Evolutionary conservation across 2,113 vertebrate species (phyloP), one percentile per base, ranked within the genome.

Genomic region (Electrona antarctica): DNA sequence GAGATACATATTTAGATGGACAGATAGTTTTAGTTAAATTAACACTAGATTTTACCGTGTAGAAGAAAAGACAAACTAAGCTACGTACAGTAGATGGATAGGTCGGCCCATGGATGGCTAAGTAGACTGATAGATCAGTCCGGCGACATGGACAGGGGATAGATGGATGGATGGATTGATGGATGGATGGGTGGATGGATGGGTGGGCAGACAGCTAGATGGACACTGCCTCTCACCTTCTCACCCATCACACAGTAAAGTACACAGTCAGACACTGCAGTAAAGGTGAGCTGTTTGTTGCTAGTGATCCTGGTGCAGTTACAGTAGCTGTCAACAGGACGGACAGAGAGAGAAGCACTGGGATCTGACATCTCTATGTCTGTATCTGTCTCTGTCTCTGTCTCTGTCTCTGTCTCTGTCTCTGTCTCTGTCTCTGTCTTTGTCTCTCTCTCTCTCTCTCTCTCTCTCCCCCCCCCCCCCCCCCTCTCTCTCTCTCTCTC

Each of bases 341-440:
- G 82, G 33, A 41, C 55, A 1, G 86, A 71, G 84, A 48, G 67
- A 60, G 10, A 4, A 41, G 33, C 33, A 41, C 33, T 3, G 64
- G 71, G 83, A 82, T 86, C 77, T 64, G 60, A 71, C n/a, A 79
- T 60, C 33, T 41, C 33, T 21, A 1, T 21, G 21, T 21, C 21
- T 21, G 21, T 41, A 1, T 41, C 33, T 4, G 3, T 41, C 33
- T 41, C 33, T 41, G 1, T 41, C 33, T 41, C 33, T 41, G 1
- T 41, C 33, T 41, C 33, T 41, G 1, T 41, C 33, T 41, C 33
- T 41, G 1, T 41, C 33, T 41, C 33, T 41, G 1, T 41, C 33
- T 41, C 33, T 41, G 1, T 41, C 33, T 3, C 33, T 6, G 1
- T 41, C 33, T 41, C 33, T 3, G 1, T 41, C 33, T 49, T n/a